Percentiles rank a stretch among this genome's conserved stretches.
Evolutionary conservation across 2,888 invertebrate species (phyloP).

Genomic region (Onchidella celtica): DNA sequence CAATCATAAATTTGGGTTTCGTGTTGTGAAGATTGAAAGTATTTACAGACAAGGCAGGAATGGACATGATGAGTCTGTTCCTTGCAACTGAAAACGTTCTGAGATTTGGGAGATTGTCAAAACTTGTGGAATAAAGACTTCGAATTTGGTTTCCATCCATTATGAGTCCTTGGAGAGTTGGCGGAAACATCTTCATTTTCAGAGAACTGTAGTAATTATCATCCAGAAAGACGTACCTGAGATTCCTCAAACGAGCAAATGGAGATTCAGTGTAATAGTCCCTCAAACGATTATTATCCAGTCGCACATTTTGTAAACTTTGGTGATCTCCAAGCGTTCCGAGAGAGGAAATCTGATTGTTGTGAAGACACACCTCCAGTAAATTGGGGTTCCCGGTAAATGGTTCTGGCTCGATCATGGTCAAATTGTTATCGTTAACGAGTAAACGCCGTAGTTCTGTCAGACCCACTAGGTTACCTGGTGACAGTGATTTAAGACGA

Average conservation of each 20-base stretch:
- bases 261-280: slow-evolving; percentile 23
- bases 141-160: slow-evolving; percentile 24
- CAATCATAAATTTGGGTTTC: slow-evolving; percentile 44
- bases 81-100: neutral
- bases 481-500: neutral
- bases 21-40: slow-evolving; percentile 13
- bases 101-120: slow-evolving; percentile 25
- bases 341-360: slow-evolving; percentile 31
- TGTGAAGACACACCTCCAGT: neutral
- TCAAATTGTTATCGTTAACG: slow-evolving; percentile 40
- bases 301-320: neutral
- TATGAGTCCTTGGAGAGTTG: neutral
- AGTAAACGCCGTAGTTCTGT: slow-evolving; percentile 12
- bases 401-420: neutral
- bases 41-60: neutral
- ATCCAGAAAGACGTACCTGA: slow-evolving; percentile 36
- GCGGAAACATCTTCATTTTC: slow-evolving; percentile 36
- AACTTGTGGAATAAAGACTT: slow-evolving; percentile 1
- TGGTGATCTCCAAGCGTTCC: slow-evolving; percentile 36
- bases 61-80: slow-evolving; percentile 2
- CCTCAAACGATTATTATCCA: slow-evolving; percentile 38
- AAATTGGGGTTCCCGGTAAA: slow-evolving; percentile 4
- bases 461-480: slow-evolving; percentile 17
- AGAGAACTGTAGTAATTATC: slow-evolving; percentile 31
- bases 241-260: neutral